A percentile compares a stretch with the other conserved stretches of the same genome.
Conservation (phyloP, 2,797 vertebrate species). For the Vultur gryphus region DNA sequence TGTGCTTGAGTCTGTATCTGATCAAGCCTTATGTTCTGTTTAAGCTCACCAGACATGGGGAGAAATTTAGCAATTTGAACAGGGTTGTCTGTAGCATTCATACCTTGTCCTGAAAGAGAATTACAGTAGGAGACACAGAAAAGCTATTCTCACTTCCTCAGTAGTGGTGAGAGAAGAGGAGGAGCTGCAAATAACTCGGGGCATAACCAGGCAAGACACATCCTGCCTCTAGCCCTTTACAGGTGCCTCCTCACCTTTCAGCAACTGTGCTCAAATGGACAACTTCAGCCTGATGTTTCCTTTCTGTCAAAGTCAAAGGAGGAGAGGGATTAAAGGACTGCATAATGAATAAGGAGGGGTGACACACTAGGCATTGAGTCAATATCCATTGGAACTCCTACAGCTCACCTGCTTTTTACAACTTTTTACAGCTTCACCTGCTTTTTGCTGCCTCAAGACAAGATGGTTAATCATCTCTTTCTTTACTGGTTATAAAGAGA, state of each 20-base stretch:
- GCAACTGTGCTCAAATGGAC: background rate
- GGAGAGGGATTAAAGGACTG: background rate
- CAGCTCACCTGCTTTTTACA: background rate
- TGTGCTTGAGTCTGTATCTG: background rate
- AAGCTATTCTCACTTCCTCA: background rate
- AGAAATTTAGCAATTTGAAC: background rate
- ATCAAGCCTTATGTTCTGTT: background rate
- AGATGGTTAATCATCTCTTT: background rate
- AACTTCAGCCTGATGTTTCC: background rate
- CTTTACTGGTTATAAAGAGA: background rate
- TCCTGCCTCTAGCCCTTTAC: background rate
- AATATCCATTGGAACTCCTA: background rate
- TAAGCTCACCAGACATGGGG: background rate
- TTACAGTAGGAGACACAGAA: background rate
- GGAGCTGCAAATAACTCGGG: background rate
- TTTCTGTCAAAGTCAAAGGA: background rate
- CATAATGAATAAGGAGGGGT: background rate
- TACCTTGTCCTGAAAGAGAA: background rate
- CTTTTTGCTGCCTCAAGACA: background rate
- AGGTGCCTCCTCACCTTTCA: background rate
- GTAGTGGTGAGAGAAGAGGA: background rate
- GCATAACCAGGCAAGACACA: background rate
- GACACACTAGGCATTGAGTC: background rate
- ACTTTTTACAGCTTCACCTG: background rate
- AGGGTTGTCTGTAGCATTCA: background rate